phyloP scores from a whole-genome alignment of 2,113 vertebrate genomes.

The Oplegnathus fasciatus region DNA sequence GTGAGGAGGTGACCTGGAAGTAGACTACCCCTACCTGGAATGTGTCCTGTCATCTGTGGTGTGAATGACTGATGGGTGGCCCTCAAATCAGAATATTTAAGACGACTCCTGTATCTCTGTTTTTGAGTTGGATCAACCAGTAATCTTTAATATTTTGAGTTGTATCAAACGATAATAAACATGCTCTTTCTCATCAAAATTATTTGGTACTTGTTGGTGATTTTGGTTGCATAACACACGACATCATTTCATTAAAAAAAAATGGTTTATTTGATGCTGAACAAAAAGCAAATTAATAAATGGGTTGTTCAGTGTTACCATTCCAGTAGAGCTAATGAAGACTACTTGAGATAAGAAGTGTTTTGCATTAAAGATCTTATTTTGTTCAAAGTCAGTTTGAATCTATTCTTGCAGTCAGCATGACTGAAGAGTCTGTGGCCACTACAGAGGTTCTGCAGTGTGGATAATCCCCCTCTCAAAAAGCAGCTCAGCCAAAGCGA shows the following conservation, averaged over 20 bases:
- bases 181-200: slow-evolving; percentile 55
- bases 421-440: slow-evolving; percentile 19
- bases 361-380: slow-evolving; percentile 13
- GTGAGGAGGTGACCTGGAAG: slow-evolving; percentile 93
- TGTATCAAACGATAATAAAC: slow-evolving; percentile 72
- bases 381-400: slow-evolving; percentile 27
- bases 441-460: slow-evolving; percentile 67
- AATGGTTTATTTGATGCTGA: slow-evolving; percentile 12
- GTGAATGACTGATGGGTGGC: slow-evolving; percentile 47
- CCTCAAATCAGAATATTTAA: slow-evolving; percentile 60
- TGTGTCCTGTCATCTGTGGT: slow-evolving; percentile 48
- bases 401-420: slow-evolving; percentile 41
- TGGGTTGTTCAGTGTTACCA: not conserved
- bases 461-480: slow-evolving; percentile 84
- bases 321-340: slow-evolving; percentile 9
- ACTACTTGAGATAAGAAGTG: not conserved
- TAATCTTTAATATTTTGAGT: slow-evolving; percentile 42
- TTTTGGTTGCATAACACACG: not conserved
- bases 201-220: not conserved
- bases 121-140: slow-evolving; percentile 61
- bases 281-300: not conserved
- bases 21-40: slow-evolving; percentile 75
- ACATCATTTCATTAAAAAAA: not conserved
- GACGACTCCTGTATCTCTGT: slow-evolving; percentile 28
- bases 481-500: slow-evolving; percentile 81